Percentiles rank a stretch among this genome's conserved stretches.
phyloP scores from a whole-genome alignment of 2,888 invertebrate genomes.

The Euphydryas editha region DNA sequence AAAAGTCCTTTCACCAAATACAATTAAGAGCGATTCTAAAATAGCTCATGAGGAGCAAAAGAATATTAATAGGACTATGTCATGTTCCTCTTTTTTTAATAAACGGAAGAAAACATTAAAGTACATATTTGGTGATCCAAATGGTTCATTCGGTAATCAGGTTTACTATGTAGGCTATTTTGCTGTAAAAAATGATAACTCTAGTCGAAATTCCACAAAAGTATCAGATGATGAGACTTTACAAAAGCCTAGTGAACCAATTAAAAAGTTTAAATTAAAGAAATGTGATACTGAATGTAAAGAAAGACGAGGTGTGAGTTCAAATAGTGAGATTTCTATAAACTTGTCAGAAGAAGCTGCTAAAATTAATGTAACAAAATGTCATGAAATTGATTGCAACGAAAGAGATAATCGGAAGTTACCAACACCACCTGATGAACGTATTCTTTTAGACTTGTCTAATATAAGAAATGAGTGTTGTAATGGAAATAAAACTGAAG shows the following conservation, averaged over 20 bases:
- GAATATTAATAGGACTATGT: conserved; percentile 52
- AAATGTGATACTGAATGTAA: conserved; percentile 42
- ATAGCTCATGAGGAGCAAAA: conserved; percentile 41
- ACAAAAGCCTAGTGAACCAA: conserved; percentile 37
- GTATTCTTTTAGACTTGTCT: conserved; percentile 56
- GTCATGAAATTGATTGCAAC: conserved; percentile 57
- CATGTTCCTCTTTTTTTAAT: conserved; percentile 51
- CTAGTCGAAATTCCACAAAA: conserved; percentile 38
- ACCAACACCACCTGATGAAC: conserved; percentile 54
- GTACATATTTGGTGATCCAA: conserved; percentile 61
- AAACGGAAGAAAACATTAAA: conserved; percentile 54
- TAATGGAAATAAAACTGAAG: conserved; percentile 44
- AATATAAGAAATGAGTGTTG: conserved; percentile 55
- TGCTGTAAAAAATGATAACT: conserved; percentile 58
- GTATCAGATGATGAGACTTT: conserved; percentile 42
- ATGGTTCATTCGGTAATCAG: conserved; percentile 52
- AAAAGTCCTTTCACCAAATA: background rate
- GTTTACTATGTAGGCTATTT: conserved; percentile 69
- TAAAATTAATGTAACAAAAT: conserved; percentile 56
- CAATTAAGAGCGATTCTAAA: conserved; percentile 54
- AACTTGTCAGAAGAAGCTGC: conserved; percentile 54
- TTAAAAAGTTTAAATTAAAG: conserved; percentile 43
- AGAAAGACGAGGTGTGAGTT: conserved; percentile 42
- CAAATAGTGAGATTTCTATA: conserved; percentile 53
- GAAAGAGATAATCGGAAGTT: conserved; percentile 50